Conservation (phyloP, 2,797 vertebrate genomes). For the Cryptoblepharus egeriae region DNA sequence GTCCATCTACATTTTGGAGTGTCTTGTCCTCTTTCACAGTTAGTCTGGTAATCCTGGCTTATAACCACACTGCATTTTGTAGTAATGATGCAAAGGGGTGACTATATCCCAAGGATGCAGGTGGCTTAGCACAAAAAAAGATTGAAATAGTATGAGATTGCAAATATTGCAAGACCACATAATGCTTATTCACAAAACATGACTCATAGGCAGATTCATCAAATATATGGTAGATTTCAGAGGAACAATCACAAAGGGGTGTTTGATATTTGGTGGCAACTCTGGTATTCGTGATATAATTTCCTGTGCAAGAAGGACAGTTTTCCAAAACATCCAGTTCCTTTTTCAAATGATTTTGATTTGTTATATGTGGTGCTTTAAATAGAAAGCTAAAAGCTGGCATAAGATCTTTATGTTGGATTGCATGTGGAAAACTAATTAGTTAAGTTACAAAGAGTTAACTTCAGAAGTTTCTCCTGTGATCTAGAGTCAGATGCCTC, state of each 20-base stretch:
- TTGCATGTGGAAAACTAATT: neutral
- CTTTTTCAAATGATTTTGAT: neutral
- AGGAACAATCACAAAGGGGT: neutral
- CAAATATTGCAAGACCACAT: neutral
- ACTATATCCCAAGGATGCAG: neutral
- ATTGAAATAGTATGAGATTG: neutral
- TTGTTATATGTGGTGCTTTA: neutral
- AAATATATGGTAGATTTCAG: neutral
- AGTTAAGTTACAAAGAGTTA: no score
- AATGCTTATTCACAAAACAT: neutral
- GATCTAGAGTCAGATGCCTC: neutral
- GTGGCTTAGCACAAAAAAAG: neutral
- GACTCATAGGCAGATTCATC: neutral
- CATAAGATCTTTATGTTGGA: neutral
- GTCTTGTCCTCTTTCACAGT: no score
- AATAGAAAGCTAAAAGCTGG: neutral
- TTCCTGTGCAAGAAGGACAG: neutral
- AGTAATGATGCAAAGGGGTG: neutral
- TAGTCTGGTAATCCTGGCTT: no score
- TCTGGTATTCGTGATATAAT: neutral
- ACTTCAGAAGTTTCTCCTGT: neutral
- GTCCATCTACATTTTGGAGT: no score
- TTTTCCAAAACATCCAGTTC: neutral
- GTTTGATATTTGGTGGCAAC: neutral
- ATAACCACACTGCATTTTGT: neutral